phyloP scores from a whole-genome alignment of 2,797 vertebrate genomes.

The Antennarius maculatus region DNA sequence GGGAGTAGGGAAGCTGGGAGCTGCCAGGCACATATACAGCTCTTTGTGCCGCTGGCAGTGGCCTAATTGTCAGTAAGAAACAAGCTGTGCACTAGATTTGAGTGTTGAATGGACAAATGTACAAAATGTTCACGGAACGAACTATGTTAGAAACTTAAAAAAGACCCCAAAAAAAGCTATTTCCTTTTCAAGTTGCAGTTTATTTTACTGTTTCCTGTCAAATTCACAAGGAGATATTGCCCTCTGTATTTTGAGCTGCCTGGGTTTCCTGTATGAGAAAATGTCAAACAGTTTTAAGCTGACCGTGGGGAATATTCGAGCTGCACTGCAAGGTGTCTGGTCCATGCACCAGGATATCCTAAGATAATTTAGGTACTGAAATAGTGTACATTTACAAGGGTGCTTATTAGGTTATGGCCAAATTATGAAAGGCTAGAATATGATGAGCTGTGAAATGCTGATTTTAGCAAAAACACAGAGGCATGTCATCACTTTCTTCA shows the following conservation, averaged over 20 bases:
- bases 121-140: constrained; percentile 19
- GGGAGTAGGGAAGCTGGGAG: constrained; percentile 23
- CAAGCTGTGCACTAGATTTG: constrained; percentile 12
- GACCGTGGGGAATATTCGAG: constrained; percentile 43
- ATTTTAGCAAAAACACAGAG: constrained; percentile 29
- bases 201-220: constrained; percentile 52
- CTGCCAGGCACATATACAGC: constrained; percentile 48
- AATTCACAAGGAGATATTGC: constrained; percentile 39
- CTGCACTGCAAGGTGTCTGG: constrained; percentile 36
- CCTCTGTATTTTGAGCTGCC: constrained; percentile 36
- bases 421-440: constrained; percentile 28
- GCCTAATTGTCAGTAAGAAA: constrained; percentile 28
- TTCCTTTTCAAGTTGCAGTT: constrained; percentile 18
- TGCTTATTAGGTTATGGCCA: constrained; percentile 27
- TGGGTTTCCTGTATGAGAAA: constrained; percentile 40
- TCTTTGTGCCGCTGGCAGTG: constrained; percentile 47
- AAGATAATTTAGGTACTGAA: constrained; percentile 43
- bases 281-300: constrained; percentile 55
- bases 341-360: constrained; percentile 32
- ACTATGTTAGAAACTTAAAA: constrained; percentile 16
- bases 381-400: constrained; percentile 31
- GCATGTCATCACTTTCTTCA: constrained; percentile 42
- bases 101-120: constrained; percentile 31
- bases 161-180: not conserved
- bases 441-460: constrained; percentile 35